Evolutionary conservation across 2,113 vertebrate species (phyloP).

Genomic region (Takifugu flavidus): DNA sequence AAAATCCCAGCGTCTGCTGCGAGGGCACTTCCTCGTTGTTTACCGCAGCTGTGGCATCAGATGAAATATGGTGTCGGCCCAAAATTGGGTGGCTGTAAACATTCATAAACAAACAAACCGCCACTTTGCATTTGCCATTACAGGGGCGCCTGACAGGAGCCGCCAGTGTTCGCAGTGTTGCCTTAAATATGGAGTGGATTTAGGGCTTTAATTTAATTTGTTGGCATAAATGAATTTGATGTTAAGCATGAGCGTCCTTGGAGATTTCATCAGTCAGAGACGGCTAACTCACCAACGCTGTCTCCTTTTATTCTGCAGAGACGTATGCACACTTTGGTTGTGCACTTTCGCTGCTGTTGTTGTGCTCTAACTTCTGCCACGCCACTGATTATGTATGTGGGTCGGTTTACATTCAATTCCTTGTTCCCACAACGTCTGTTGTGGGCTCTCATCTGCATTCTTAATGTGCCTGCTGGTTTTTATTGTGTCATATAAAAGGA

Average conservation of each 20-base stretch:
- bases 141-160: conserved; percentile 32
- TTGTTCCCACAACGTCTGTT: conserved; percentile 6
- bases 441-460: conserved; percentile 37
- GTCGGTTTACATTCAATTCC: conserved; percentile 14
- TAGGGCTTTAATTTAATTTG: conserved; percentile 41
- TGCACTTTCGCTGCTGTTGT: not conserved
- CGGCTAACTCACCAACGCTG: conserved; percentile 2
- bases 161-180: conserved; percentile 11
- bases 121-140: conserved; percentile 28
- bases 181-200: conserved; percentile 31
- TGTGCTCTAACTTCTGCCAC: not conserved
- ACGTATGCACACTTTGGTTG: not conserved
- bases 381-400: conserved; percentile 5
- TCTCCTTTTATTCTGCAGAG: conserved; percentile 4
- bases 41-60: conserved; percentile 4
- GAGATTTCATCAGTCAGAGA: conserved; percentile 33
- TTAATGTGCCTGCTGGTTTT: conserved; percentile 29
- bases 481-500: conserved; percentile 41
- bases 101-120: conserved; percentile 42
- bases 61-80: conserved; percentile 31
- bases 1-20: not conserved
- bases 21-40: not conserved
- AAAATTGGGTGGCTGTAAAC: conserved; percentile 32
- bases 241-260: conserved; percentile 27
- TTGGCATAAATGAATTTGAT: conserved; percentile 45